Base-by-base conservation (phyloP, 2,888 invertebrate species). In the Drosophila fulvimacula region DNA sequence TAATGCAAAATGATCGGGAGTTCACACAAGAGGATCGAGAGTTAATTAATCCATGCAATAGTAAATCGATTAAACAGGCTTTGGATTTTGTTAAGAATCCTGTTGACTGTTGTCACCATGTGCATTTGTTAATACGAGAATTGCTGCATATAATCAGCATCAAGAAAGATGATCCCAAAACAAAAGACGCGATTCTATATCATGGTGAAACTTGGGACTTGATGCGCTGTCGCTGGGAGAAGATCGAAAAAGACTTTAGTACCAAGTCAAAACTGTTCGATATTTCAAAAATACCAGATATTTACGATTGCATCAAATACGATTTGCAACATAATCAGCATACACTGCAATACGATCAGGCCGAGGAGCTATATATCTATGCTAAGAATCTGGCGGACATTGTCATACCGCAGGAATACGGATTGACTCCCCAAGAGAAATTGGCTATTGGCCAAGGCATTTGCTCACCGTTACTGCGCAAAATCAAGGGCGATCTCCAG, bases 361-460 rank as follows among this genome's bases (percentile, higher is more conserved):
- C 98, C 0, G 98, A 98, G 63, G 92, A 98, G 91, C 93, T 98
- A 49, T 99, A 99, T 91, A 96, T 97, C 59, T 97, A 98, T 91
- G 97, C 99, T 0, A 99, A 99, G 93, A 98, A 98, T 91, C 93
- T 99, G 88, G 99, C 99, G 0, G 99, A 99, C 92, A 97, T 99
- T 89, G 98, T 99, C 0, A 99, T 99, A 92, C 99, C 99, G 0
- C 99, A 99, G 96, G 99, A 99, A 92, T 99, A 99, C 91, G 99
- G 99, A 15, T 94, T 99, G 82, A 98, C 98, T 0, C 95, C 96
- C 79, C 96, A 98, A 93, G 99, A 99, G 92, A 99, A 99, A 91
- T 93, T 99, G 69, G 96, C 98, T 0, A 99, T 99, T 81, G 98
- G 98, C 0, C 98, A 99, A 93, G 98, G 99, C 2, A 98, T 99